Evolutionary conservation across 1,140 invertebrate species (phyloP), one percentile per base, ranked within the genome.

Genomic region (Cydia splendana): DNA sequence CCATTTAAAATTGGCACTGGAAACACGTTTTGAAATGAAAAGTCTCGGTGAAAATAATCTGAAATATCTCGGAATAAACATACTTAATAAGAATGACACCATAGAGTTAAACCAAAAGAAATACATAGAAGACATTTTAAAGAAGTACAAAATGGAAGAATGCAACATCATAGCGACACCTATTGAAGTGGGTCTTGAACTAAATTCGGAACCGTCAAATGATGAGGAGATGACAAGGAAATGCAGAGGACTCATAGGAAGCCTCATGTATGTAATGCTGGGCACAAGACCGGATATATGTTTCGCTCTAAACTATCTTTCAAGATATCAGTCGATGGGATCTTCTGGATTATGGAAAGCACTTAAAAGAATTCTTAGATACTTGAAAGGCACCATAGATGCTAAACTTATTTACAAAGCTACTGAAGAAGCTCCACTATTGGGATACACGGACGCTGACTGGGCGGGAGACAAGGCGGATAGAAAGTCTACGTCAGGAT

Each of bases 401-500:
- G 18, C 62, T 7, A 81, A 79, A n/a, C 77, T 82, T 18, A 42
- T 75, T 7, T 79, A 71, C 38, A 78, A 75, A n/a, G 30, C 7
- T 9, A 13, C 28, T 80, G 65, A 74, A 53, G 48, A 73, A 12
- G n/a, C 42, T 18, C 13, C n/a, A 7, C 34, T 81, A 28, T 10
- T 51, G 6, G 79, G 69, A 4, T 82, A 77, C 73, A 20, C 10
- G n/a, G 84, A 92, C 83, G 84, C 88, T 45, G 86, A 89, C 78
- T 90, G 84, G 88, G 88, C 76, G n/a, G 79, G 82, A 5, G 82
- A 87, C 79, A 24, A 12, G 18, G 7, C 65, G 4, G 84, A 88
- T 53, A 77, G 89, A 71, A 88, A 85, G 74, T 89, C 84, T 0
- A 85, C 82, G 48, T 84, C 83, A 18, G 88, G 86, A 15, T 90